Conservation (phyloP, 2,113 vertebrate genomes). For the Pogona vitticeps region DNA sequence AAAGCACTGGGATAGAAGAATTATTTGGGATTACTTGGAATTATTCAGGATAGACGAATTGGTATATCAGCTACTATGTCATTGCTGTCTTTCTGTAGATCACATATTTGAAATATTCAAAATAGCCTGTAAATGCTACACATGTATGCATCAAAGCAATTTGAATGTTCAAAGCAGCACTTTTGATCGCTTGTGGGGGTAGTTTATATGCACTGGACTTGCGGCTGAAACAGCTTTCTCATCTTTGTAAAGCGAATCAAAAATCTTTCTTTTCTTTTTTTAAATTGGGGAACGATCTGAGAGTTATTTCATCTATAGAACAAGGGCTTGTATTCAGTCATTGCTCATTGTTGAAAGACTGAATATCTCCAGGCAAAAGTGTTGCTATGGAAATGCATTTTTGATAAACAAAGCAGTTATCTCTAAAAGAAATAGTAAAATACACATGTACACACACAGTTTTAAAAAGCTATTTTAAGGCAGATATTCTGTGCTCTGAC, state of each 20-base stretch:
- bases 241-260: slow-evolving; percentile 65
- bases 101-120: neutral
- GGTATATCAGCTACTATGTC: too few relatives aligned
- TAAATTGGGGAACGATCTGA: slow-evolving; percentile 62
- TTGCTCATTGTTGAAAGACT: slow-evolving; percentile 65
- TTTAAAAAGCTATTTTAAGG: slow-evolving; percentile 66
- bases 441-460: slow-evolving; percentile 45
- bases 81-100: neutral
- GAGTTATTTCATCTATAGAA: slow-evolving; percentile 72
- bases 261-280: slow-evolving; percentile 28
- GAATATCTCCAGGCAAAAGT: slow-evolving; percentile 68
- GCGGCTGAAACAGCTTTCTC: slow-evolving; percentile 50
- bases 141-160: neutral
- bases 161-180: neutral
- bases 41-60: too few relatives aligned
- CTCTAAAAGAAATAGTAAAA: slow-evolving; percentile 62
- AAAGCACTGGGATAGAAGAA: neutral
- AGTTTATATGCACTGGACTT: fast-evolving
- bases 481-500: neutral
- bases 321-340: slow-evolving; percentile 62
- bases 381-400: slow-evolving; percentile 78
- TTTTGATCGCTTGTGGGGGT: neutral
- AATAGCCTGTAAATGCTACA: neutral
- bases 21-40: neutral
- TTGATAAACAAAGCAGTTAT: slow-evolving; percentile 77